Evolutionary conservation across 2,888 invertebrate genomes (phyloP), one percentile per base, ranked within the genome.

Genomic region (Platynereis dumerilii): DNA sequence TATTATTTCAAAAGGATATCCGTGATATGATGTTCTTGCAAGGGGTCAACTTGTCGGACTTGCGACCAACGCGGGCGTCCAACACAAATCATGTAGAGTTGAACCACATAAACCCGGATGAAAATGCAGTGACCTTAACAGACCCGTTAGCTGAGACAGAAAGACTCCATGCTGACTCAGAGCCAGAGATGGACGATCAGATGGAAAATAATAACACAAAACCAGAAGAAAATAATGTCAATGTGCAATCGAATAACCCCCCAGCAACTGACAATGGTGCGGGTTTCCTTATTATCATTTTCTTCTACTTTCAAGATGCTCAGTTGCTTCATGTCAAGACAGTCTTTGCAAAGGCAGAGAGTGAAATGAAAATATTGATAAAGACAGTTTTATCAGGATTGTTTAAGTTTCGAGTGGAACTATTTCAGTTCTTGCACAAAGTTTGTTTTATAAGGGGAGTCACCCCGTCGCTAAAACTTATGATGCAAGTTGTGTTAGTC

Each of bases 251-350:
- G 7, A 42, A 54, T 26, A 34, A 53, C 5, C 20, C 48, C 22
- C 48, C 48, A 10, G 3, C 48, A 10, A 34, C 54, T 5, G 52
- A 61, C 55, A 61, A 53, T 34, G 61, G 61, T n/a, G 48, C 69
- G 0, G 73, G 73, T 10, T 69, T 69, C 52, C 59, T 70, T 7
- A 67, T 72, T 45, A 72, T 73, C 20, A 34, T 73, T 15, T 66
- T 70, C 26, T 73, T 67, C 56, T 73, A 73, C 55, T 72, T 73
- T 52, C 72, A 73, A 60, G 73, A 73, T 62, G 73, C 73, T 15
- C 61, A 69, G 10, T 56, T 73, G 34, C 64, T 73, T 22, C 56
- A 73, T 55, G 70, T 72, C 44, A 58, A 65, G n/a, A 71, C 72
- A 7, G 70, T 67, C 27, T 66, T 58, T 55, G 61, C 58, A n/a